Base-by-base conservation (phyloP, 1,140 invertebrate genomes). In the Leptinotarsa defecta region DNA sequence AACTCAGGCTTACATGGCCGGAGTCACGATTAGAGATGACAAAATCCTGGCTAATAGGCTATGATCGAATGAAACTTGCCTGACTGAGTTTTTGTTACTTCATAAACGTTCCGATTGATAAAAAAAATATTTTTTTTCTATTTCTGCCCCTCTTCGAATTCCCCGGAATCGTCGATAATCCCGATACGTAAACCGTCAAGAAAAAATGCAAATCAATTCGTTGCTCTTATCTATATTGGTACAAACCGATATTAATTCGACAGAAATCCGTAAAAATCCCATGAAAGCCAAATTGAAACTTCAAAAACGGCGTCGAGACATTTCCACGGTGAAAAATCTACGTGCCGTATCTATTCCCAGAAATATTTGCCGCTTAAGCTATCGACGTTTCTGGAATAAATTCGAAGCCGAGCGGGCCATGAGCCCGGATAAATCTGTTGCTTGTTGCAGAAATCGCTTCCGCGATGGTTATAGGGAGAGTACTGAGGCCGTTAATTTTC, bases 231-330 rank as follows among this genome's bases (percentile, higher is more conserved):
- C 65, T 24, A 22, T 68, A 68, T 68, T 68, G 65, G 20, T 68
- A 68, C 65, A 68, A 68, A 68, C 65, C 22, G 65, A 68, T 68
- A 27, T 68, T 68, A 68, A 68, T 68, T 68, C 65, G 15, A 68
- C 24, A 68, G 27, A 68, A 22, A 68, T 68, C 65, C 65, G 24
- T 68, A 68, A 68, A 68, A 68, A 68, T 68, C 24, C 52, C 65
- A 68, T 43, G 5, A 75, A 75, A 75, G 68, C 74, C 68, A 75
- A 75, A 75, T 75, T 75, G 74, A 70, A 75, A 75, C 74, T 75
- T 75, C 70, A 75, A 70, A 57, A 75, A 75, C 68, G 65, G 65
- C 67, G 62, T 70, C 62, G 67, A 70, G 74, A 69, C 52, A 62
- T 49, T 70, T 68, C 27, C 63, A 70, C 63, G 27, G 61, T 61